Evolutionary conservation across 2,888 invertebrate species (phyloP).

Genomic region (Aphodius granarius): DNA sequence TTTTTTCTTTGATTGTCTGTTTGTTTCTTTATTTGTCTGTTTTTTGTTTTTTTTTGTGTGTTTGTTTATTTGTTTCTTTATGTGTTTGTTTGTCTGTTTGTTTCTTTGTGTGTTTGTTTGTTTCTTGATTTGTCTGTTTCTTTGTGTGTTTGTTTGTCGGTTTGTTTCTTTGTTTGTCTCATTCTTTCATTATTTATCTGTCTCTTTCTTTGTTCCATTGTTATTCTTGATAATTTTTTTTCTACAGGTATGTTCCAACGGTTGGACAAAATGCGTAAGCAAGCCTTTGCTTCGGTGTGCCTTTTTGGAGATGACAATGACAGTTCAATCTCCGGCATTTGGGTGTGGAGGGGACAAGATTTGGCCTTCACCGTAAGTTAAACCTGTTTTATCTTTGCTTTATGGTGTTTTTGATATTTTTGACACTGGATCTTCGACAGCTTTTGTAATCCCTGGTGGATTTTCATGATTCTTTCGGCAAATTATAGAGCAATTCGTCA

Average conservation of each 20-base stretch:
- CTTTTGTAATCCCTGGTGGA: no score
- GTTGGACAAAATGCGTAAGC: conserved; percentile 96
- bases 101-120: neutral
- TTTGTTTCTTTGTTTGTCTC: neutral
- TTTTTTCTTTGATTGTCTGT: neutral
- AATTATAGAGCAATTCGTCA: no score
- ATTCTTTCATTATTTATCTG: neutral
- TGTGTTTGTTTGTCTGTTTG: neutral
- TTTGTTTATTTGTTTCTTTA: neutral
- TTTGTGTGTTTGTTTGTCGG: neutral
- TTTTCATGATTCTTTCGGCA: no score
- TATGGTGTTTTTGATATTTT: no score
- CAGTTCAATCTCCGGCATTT: conserved; percentile 92
- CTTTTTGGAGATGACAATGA: conserved; percentile 92
- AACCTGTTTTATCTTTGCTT: neutral
- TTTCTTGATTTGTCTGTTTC: neutral
- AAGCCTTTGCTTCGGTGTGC: conserved; percentile 91
- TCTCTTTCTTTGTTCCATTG: neutral
- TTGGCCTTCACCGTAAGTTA: conserved; percentile 77
- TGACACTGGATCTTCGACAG: no score
- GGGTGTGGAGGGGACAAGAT: conserved; percentile 97
- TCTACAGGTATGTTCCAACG: conserved; percentile 93
- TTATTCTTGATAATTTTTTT: neutral
- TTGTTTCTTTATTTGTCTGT: neutral
- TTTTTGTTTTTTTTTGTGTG: neutral